A percentile compares a stretch with the other conserved stretches of the same genome.
phyloP scores from a whole-genome alignment of 1,140 invertebrate species.

The Archivesica marissinica region DNA sequence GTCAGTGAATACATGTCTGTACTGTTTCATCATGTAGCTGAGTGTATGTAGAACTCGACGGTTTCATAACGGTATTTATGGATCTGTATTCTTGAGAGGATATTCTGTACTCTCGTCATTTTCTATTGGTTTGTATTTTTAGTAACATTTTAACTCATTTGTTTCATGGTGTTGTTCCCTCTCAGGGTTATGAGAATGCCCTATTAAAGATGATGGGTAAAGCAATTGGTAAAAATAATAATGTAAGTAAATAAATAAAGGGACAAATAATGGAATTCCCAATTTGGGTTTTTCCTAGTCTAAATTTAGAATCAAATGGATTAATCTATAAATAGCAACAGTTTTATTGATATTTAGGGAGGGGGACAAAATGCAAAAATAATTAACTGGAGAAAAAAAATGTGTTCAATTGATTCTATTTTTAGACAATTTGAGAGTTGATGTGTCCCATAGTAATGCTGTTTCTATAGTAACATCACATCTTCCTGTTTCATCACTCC shows the following conservation, averaged over 20 bases:
- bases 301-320: conserved; percentile 42
- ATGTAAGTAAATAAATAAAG: conserved; percentile 77
- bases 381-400: not conserved
- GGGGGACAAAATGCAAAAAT: too few species aligned
- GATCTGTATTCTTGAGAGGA: too few species aligned
- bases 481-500: conserved; percentile 39
- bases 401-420: conserved; percentile 30
- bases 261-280: conserved; percentile 16
- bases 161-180: conserved; percentile 13
- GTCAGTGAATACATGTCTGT: too few species aligned
- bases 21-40: too few species aligned
- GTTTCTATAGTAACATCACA: conserved; percentile 66
- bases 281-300: conserved; percentile 35
- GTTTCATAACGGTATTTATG: too few species aligned
- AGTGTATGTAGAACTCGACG: too few species aligned
- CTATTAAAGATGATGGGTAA: conserved; percentile 84
- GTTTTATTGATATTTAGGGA: too few species aligned
- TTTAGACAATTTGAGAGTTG: conserved; percentile 32
- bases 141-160: conserved; percentile 3
- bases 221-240: conserved; percentile 80
- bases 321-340: too few species aligned
- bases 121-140: not conserved
- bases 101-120: too few species aligned
- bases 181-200: conserved; percentile 90
- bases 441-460: conserved; percentile 61